These are phyloP conservation scores for Platerodrilus igneus DNA, from an alignment of 2,888 invertebrate genomes.

Conservation along the genomic window DNA sequence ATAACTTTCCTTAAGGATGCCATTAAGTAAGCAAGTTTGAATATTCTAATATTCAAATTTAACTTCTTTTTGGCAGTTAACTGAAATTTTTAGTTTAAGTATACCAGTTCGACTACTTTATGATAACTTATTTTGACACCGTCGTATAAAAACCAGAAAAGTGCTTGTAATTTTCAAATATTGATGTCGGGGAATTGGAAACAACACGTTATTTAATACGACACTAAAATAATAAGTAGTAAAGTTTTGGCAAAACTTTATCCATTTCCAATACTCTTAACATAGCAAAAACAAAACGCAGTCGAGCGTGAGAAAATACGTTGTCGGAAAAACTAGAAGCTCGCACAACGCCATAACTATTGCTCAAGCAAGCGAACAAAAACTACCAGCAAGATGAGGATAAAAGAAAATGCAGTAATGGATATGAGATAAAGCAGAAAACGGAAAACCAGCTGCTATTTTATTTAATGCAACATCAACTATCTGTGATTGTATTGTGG, in stretches of 20 bases:
- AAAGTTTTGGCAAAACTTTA: conserved; percentile 23
- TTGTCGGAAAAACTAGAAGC: conserved; percentile 25
- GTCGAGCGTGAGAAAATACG: conserved; percentile 31
- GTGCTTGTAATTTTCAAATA: no score
- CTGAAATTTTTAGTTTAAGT: no score
- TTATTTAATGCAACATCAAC: conserved; percentile 14
- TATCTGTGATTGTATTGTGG: conserved; percentile 13
- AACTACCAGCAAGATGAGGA: conserved; percentile 21
- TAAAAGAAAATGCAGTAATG: conserved; percentile 18
- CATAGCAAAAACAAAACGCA: conserved; percentile 28
- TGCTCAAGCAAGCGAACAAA: conserved; percentile 29
- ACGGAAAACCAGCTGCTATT: conserved; percentile 11
- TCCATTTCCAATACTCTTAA: conserved; percentile 31
- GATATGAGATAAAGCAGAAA: conserved; percentile 9
- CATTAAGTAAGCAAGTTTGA: no score
- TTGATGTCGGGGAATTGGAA: no score
- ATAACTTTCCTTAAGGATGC: no score
- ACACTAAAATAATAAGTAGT: conserved; percentile 20
- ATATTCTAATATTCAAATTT: no score
- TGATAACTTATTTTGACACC: no score
- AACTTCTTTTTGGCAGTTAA: no score
- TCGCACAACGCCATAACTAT: conserved; percentile 31
- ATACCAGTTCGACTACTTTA: no score
- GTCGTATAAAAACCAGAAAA: no score
- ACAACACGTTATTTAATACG: conserved; percentile 18